phyloP scores from a whole-genome alignment of 2,113 vertebrate genomes.

The Mobula hypostoma region DNA sequence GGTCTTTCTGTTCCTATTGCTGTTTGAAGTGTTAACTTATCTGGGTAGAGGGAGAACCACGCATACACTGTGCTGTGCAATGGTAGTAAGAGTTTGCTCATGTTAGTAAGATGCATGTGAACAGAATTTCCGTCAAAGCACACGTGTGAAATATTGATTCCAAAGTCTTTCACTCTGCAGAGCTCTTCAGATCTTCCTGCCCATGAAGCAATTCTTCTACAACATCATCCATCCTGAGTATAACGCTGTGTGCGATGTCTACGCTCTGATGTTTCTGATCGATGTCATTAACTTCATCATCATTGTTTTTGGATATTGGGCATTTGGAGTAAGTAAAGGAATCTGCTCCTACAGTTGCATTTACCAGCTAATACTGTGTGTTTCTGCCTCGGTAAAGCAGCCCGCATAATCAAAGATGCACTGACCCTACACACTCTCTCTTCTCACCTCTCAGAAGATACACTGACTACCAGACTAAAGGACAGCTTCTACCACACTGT shows the following conservation, averaged over 20 bases:
- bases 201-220: constrained; percentile 65
- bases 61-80: background rate
- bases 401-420: too few species aligned
- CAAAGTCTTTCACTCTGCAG: constrained; percentile 42
- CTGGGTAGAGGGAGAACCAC: background rate
- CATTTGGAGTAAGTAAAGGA: constrained; percentile 59
- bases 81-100: background rate
- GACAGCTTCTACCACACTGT: too few species aligned
- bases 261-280: constrained; percentile 59
- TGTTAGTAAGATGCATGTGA: background rate
- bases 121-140: background rate
- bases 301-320: constrained; percentile 63
- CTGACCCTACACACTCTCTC: too few species aligned
- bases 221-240: constrained; percentile 66
- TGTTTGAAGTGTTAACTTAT: background rate
- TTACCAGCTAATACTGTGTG: background rate
- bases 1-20: background rate
- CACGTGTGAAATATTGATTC: background rate
- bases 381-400: too few species aligned
- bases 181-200: constrained; percentile 55
- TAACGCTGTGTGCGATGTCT: constrained; percentile 57
- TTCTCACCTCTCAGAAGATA: too few species aligned
- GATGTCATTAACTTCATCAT: constrained; percentile 64
- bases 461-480: too few species aligned
- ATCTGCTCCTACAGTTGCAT: background rate